phyloP scores from a whole-genome alignment of 2,888 invertebrate species.

The Dolomedes plantarius region DNA sequence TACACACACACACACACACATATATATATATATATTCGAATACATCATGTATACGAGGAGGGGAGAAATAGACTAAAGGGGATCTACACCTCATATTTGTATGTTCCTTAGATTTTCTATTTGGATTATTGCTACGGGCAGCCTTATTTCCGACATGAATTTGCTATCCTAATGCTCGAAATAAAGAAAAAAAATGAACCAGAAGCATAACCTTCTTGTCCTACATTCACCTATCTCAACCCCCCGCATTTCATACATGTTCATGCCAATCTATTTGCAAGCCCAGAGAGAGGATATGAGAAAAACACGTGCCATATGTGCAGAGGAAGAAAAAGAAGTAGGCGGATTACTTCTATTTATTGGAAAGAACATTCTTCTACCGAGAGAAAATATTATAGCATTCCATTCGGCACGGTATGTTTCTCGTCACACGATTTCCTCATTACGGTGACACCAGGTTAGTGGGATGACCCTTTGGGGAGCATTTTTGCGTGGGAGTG shows the following conservation, averaged over 20 bases:
- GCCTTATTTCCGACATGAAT: too few relatives aligned
- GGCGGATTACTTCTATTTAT: conserved; percentile 49
- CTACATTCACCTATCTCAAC: not conserved
- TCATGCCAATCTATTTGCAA: not conserved
- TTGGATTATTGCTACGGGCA: not conserved
- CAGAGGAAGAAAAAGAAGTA: not conserved
- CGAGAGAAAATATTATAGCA: conserved; percentile 24
- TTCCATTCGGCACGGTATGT: conserved; percentile 54
- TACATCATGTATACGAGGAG: too few relatives aligned
- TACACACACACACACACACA: too few relatives aligned
- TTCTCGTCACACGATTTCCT: conserved; percentile 59
- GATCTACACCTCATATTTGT: too few relatives aligned
- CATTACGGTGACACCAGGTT: conserved; percentile 28
- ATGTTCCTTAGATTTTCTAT: not conserved
- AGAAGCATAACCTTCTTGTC: not conserved
- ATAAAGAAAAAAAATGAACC: not conserved
- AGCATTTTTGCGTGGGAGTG: not conserved
- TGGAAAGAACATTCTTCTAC: conserved; percentile 24
- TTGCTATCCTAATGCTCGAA: too few relatives aligned
- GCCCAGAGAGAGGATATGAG: not conserved
- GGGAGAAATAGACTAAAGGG: too few relatives aligned
- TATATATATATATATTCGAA: too few relatives aligned
- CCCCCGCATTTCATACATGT: conserved; percentile 14
- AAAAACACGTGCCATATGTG: not conserved
- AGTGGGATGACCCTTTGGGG: not conserved